Evolutionary conservation across 2,888 invertebrate genomes (phyloP), one percentile per base, ranked within the genome.

Genomic region (Pammene aurita): DNA sequence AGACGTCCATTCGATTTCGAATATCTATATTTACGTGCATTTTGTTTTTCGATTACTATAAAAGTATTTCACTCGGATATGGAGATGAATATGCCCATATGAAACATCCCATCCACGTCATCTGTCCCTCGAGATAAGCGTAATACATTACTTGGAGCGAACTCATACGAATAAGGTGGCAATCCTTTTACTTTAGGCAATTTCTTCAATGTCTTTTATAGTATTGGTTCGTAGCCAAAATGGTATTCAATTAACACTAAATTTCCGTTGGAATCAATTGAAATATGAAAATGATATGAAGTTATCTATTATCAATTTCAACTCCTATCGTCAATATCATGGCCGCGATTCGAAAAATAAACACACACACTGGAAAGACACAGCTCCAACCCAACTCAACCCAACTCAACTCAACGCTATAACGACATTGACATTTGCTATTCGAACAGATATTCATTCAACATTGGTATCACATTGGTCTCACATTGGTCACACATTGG

Each of bases 41-140:
- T 52, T 54, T 54, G 14, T 26, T 54, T 54, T 50, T 18, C 54
- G n/a, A 54, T 54, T 54, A 13, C 34, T 35, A n/a, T 11, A 4
- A 57, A 58, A n/a, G 42, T 58, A 26, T 58, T 26, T 58, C 18
- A 41, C 18, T 5, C 7, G 57, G 13, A 13, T 42, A 41, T 42
- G 7, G 41, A 13, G 41, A 60, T 60, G 16, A 35, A 48, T 61
- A 35, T 35, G 48, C 14, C 35, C 35, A 46, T 61, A 35, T 2
- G 16, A 48, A 61, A 48, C 35, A 61, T 48, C 61, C 35, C 61
- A 57, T 50, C 34, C 61, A 48, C 48, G 10, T 46, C 46, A 46
- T 60, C 46, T 46, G 46, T 14, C 60, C 14, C 60, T 46, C 11
- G 60, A 46, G 60, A 60, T 46, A 60, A 46, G 46, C 60, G 11